A percentile compares a stretch with the other conserved stretches of the same genome.
phyloP scores from a whole-genome alignment of 1,140 invertebrate species.

The Calycopis cecrops region DNA sequence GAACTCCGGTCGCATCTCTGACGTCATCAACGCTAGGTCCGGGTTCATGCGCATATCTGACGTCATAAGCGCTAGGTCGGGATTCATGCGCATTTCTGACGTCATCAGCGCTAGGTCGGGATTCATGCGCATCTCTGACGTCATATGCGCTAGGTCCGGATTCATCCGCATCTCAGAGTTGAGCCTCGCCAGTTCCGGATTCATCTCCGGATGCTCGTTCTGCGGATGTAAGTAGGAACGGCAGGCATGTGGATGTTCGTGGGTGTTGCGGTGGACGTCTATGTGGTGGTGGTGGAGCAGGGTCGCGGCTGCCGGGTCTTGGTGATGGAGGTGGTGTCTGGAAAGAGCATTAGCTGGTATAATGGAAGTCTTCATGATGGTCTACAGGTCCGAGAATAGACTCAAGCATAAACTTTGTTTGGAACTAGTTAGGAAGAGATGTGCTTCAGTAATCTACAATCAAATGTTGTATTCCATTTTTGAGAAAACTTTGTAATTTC shows the following conservation, averaged over 20 bases:
- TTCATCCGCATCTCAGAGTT: slow-evolving; percentile 36
- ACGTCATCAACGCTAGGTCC: slow-evolving; percentile 35
- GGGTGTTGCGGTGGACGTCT: slow-evolving; percentile 43
- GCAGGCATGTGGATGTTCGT: slow-evolving; percentile 45
- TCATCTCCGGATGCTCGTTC: slow-evolving; percentile 29
- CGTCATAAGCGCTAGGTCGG: slow-evolving; percentile 35
- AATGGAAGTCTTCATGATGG: too few species aligned
- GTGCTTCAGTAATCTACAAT: too few species aligned
- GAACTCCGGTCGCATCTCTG: slow-evolving; percentile 39
- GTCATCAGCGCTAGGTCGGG: slow-evolving; percentile 38
- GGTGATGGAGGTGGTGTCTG: slow-evolving; percentile 61
- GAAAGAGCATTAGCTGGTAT: slow-evolving; percentile 20
- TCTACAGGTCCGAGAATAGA: too few species aligned
- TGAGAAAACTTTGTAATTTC: too few species aligned
- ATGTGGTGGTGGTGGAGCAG: slow-evolving; percentile 64
- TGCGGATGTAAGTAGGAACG: slow-evolving; percentile 47
- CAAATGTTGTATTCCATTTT: too few species aligned
- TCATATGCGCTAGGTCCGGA: slow-evolving; percentile 38
- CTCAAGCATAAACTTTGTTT: too few species aligned
- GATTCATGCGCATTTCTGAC: slow-evolving; percentile 41
- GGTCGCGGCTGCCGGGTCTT: slow-evolving; percentile 59
- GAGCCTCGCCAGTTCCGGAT: slow-evolving; percentile 31
- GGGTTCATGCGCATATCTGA: slow-evolving; percentile 41
- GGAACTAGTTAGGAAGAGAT: too few species aligned
- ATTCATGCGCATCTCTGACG: slow-evolving; percentile 40